Base-by-base conservation (phyloP, 2,797 vertebrate genomes). In the Kryptolebias ocellatus region DNA sequence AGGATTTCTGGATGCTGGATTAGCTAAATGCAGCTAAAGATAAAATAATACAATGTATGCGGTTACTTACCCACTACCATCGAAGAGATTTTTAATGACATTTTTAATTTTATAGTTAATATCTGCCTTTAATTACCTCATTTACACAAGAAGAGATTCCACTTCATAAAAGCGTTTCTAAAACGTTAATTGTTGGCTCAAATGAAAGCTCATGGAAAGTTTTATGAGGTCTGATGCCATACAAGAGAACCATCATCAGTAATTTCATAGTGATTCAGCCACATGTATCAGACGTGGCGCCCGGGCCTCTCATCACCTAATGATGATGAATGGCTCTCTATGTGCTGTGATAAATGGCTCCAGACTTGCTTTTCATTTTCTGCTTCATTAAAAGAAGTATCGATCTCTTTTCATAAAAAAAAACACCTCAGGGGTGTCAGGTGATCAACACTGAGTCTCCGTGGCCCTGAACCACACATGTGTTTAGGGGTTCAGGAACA, bases 371-470 rank as follows among this genome's bases (percentile, higher is more conserved):
- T 79, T 87, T 90, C 66, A 87, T 90, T 91, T 87, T 90, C 83
- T 91, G 87, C 89, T 80, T 87, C 85, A 82, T 90, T 90, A 87
- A 83, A 80, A 83, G 54, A 70, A 60, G 62, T 79, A 90, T 92
- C 5, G 87, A 89, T 88, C 74, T 57, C 51, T 63, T 58, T 64
- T 74, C 51, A 59, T 70, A 72, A 77, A 72, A 80, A 72, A 82
- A 70, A 60, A 63, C 68, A 64, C 72, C 80, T 81, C 55, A 1
- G 57, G 64, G 45, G 27, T 64, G 76, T 65, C 65, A 77, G 70
- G 63, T 72, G 70, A 71, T 68, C 42, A 27, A 57, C 31, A 56
- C 16, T 27, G 10, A n/a, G 60, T 61, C 69, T 59, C 37, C 57
- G 69, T 63, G 53, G 0, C 27, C 29, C 42, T 12, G 57, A 8